phyloP scores from a whole-genome alignment of 2,888 invertebrate species.

The Sphinx pinastri region DNA sequence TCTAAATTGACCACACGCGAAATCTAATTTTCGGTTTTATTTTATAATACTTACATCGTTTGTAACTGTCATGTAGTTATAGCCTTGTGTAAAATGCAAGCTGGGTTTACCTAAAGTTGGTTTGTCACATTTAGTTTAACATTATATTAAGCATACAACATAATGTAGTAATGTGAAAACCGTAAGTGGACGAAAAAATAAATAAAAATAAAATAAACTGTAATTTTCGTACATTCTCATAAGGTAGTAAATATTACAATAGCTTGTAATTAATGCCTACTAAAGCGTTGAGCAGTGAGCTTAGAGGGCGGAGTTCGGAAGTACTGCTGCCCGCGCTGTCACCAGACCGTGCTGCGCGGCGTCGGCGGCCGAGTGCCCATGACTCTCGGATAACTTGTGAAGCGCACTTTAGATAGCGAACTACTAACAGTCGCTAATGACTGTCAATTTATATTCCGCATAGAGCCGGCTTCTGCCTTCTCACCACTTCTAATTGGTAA shows the following conservation, averaged over 20 bases:
- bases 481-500: neutral
- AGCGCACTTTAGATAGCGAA: conserved; percentile 1
- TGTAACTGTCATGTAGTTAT: too few relatives aligned
- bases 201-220: neutral
- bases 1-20: too few relatives aligned
- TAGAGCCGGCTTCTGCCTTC: neutral
- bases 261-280: neutral
- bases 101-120: too few relatives aligned
- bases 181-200: neutral
- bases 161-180: too few relatives aligned
- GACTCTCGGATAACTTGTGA: conserved; percentile 9
- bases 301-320: neutral
- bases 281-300: neutral
- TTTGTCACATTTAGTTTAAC: too few relatives aligned
- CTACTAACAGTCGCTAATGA: conserved; percentile 7
- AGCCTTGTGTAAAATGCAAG: too few relatives aligned
- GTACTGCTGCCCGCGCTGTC: neutral
- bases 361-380: neutral
- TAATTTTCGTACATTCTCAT: neutral
- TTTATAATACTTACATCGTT: too few relatives aligned
- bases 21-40: too few relatives aligned
- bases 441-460: conserved; percentile 15
- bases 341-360: neutral
- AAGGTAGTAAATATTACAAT: neutral
- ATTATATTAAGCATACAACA: too few relatives aligned